phyloP scores from a whole-genome alignment of 2,888 invertebrate genomes.

The Cryptocheilus praepositus region DNA sequence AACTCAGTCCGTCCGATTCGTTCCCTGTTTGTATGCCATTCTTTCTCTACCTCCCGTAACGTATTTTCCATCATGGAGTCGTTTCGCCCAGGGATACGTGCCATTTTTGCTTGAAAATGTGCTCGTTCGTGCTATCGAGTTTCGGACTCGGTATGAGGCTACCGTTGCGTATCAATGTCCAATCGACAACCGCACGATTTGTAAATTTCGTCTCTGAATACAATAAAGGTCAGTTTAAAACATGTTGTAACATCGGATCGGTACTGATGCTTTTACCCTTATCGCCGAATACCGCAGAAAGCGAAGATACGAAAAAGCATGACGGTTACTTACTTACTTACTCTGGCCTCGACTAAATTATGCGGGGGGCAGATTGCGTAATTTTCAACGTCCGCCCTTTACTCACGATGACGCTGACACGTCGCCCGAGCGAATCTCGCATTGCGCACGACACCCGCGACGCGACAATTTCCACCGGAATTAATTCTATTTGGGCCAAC shows the following conservation, averaged over 20 bases:
- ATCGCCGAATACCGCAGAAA: too few species aligned
- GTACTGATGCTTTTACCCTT: too few species aligned
- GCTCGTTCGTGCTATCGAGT: constrained; percentile 39
- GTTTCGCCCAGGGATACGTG: constrained; percentile 38
- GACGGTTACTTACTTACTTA: constrained; percentile 11
- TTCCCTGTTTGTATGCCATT: constrained; percentile 40
- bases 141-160: constrained; percentile 13
- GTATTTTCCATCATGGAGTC: constrained; percentile 56
- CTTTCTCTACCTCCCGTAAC: constrained; percentile 43
- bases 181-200: constrained; percentile 40
- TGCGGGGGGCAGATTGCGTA: too few species aligned
- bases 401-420: too few species aligned
- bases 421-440: too few species aligned
- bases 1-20: constrained; percentile 36
- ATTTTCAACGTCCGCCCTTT: too few species aligned
- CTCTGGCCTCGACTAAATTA: constrained; percentile 2
- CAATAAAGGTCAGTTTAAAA: constrained; percentile 34
- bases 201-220: constrained; percentile 32
- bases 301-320: too few species aligned
- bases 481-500: too few species aligned
- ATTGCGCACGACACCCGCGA: too few species aligned
- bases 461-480: too few species aligned
- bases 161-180: constrained; percentile 36
- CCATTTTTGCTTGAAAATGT: constrained; percentile 50
- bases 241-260: constrained; percentile 15